A percentile compares a stretch with the other conserved stretches of the same genome.
These are phyloP conservation scores for Dynastes maya DNA, from an alignment of 2,888 invertebrate genomes.

Conservation along the genomic window DNA sequence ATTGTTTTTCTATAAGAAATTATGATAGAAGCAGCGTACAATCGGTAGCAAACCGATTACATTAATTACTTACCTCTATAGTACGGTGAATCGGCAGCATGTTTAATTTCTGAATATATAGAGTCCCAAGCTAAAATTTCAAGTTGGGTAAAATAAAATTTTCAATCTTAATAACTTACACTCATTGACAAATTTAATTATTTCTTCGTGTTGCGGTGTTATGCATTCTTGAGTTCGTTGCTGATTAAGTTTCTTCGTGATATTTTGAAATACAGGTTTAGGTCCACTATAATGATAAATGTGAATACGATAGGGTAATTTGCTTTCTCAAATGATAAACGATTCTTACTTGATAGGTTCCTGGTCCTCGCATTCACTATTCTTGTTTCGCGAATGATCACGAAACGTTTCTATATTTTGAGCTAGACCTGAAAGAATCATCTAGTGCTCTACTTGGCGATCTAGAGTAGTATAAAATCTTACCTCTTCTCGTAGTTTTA, in stretches of 20 bases:
- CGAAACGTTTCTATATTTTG: conserved; percentile 87
- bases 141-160: background rate
- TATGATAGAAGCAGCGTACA: background rate
- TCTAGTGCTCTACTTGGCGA: background rate
- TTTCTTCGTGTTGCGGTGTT: conserved; percentile 89
- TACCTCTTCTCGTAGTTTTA: conserved; percentile 84
- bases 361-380: conserved; percentile 78
- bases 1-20: conserved; percentile 51
- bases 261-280: conserved; percentile 86
- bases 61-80: conserved; percentile 61
- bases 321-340: conserved; percentile 24
- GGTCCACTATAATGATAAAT: conserved; percentile 76
- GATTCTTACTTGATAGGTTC: conserved; percentile 77
- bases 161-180: conserved; percentile 75
- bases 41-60: background rate
- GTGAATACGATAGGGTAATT: background rate
- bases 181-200: conserved; percentile 89
- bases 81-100: conserved; percentile 66
- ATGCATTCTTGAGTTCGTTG: conserved; percentile 76
- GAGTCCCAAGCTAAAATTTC: conserved; percentile 77
- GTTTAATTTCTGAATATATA: conserved; percentile 70
- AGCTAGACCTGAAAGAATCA: conserved; percentile 76
- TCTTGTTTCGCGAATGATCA: conserved; percentile 80
- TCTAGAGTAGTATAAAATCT: conserved; percentile 43
- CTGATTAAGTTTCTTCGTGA: conserved; percentile 64